Base-by-base conservation (phyloP, 2,797 vertebrate genomes). In the Epinephelus coioides region DNA sequence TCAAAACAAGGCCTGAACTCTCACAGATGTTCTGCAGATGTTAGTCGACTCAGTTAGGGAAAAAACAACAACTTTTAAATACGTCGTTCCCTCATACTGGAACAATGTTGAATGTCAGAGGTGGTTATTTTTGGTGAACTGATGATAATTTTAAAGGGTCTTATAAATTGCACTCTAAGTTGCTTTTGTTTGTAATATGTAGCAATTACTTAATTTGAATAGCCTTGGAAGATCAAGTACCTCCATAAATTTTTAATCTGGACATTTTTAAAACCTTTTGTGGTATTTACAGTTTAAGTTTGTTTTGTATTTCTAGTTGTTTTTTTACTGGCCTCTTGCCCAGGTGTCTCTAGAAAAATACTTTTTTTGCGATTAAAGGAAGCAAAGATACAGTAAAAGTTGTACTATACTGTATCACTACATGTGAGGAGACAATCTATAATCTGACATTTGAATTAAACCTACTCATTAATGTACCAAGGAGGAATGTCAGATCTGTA, bases 21-120 rank as follows among this genome's bases (percentile, higher is more conserved):
- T 54, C 51, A 53, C 50, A 54, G 51, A 54, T 54, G 51, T 40
- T 19, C n/a, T 25, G 23, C 60, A 62, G 15, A 63, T 27, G 23
- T 6, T 47, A 21, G 21, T 7, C 2, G 23, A 46, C 15, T 61
- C 19, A 2, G 6, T 18, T 8, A 43, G 3, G 6, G 15, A 15
- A 43, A 15, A 13, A 59, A 30, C 27, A 6, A 30, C 27, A 30
- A 38, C 5, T 2, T 44, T 44, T 61, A 23, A 23, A 23, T 15
- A 17, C 12, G 5, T 2, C 1, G 1, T 61, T 2, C 3, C 12
- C 6, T 61, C 60, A 46, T 9, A 0, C 40, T 25, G 60, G 5
- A 63, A 27, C 60, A 18, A 62, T 6, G 60, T 17, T 2, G 44
- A 44, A 60, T 7, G 38, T 40, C 38, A 23, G 11, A 23, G 38